Percentiles rank a stretch among this genome's conserved stretches.
phyloP scores from a whole-genome alignment of 1,140 invertebrate species.

The Aphaenogaster ashmeadi region DNA sequence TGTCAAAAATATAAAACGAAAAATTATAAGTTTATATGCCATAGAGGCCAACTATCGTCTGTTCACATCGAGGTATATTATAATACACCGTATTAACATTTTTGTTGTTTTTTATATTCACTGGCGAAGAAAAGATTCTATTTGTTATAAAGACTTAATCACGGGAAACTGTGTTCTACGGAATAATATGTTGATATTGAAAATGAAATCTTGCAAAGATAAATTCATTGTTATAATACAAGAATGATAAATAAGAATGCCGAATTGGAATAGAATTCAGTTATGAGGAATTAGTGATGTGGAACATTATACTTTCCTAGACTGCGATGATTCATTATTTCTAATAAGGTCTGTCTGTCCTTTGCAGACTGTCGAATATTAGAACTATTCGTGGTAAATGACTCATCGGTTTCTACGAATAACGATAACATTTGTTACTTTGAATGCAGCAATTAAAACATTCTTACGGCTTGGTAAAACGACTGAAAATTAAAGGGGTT shows the following conservation, averaged over 20 bases:
- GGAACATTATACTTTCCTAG: background rate
- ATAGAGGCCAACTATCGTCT: no score
- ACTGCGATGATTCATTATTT: constrained; percentile 13
- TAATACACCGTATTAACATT: no score
- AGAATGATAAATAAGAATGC: background rate
- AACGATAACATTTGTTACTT: background rate
- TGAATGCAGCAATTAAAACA: background rate
- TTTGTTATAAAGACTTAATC: background rate
- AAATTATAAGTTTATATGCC: no score
- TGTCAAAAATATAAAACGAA: no score
- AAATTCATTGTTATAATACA: background rate
- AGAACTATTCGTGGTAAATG: background rate
- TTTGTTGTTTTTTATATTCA: no score
- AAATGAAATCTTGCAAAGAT: background rate
- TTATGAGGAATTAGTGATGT: background rate
- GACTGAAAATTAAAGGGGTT: background rate
- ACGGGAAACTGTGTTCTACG: background rate
- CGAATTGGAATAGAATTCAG: background rate
- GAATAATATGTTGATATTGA: background rate
- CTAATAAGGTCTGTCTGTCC: background rate
- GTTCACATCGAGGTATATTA: no score
- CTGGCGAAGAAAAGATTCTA: no score
- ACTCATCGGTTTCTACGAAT: background rate
- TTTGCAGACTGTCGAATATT: background rate
- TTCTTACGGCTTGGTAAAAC: background rate